A percentile compares a stretch with the other conserved stretches of the same genome.
These are phyloP conservation scores for Reticulitermes speratus DNA, from an alignment of 1,140 invertebrate species.

Conservation along the genomic window DNA sequence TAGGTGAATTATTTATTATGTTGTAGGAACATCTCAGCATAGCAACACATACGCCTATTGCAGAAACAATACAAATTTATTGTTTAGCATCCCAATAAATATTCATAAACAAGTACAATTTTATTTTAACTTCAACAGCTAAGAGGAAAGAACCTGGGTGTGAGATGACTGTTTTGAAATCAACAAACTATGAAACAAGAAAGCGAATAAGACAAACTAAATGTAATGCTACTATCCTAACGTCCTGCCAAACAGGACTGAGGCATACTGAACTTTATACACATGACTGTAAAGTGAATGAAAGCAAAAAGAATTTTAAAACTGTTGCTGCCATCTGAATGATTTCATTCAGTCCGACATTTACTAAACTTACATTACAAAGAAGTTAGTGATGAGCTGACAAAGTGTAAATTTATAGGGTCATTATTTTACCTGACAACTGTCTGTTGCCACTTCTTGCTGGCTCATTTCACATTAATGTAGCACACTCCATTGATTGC, in stretches of 20 bases:
- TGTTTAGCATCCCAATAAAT: neutral
- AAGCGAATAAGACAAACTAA: neutral
- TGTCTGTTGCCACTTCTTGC: too few species aligned
- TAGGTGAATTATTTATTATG: too few species aligned
- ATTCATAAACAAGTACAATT: neutral
- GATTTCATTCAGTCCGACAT: neutral
- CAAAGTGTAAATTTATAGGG: neutral
- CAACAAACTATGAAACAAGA: neutral
- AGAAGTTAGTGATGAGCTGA: neutral
- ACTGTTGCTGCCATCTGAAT: too few species aligned
- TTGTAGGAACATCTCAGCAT: too few species aligned
- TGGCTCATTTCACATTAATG: too few species aligned
- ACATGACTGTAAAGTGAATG: neutral
- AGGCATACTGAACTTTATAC: neutral
- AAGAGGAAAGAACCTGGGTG: constrained; percentile 8
- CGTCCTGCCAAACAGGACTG: neutral
- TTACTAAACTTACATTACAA: neutral
- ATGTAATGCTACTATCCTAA: neutral
- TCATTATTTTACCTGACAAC: too few species aligned
- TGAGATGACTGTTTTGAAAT: neutral
- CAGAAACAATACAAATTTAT: neutral
- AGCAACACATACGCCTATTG: neutral
- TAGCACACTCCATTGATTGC: too few species aligned
- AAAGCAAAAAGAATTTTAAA: neutral
- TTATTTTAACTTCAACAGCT: neutral